phyloP scores from a whole-genome alignment of 2,113 vertebrate genomes.

The Naja naja region DNA sequence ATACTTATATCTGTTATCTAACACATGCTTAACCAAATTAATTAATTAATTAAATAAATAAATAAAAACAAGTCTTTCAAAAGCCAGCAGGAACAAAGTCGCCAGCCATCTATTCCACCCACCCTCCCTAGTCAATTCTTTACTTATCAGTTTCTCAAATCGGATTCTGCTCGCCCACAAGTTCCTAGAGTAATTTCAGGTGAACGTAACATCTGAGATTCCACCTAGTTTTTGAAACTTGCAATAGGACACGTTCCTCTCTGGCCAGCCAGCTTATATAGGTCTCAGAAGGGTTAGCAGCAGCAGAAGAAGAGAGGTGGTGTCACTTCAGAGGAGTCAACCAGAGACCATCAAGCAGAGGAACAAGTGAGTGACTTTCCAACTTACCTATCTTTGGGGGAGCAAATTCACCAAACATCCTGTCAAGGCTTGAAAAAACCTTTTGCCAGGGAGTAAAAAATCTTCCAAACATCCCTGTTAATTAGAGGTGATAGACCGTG shows the following conservation, averaged over 20 bases:
- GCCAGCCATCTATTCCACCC: not conserved
- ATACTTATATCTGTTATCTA: too few species aligned
- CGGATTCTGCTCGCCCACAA: not conserved
- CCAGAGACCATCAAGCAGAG: not conserved
- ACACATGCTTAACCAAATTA: too few species aligned
- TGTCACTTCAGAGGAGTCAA: not conserved
- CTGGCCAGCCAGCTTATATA: not conserved
- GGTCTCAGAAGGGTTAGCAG: not conserved
- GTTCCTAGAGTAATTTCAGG: not conserved
- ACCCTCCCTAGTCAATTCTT: not conserved
- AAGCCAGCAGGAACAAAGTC: not conserved
- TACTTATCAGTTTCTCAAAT: not conserved
- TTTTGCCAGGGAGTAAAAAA: too few species aligned
- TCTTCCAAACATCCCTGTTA: too few species aligned
- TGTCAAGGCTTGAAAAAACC: too few species aligned
- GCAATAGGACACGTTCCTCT: not conserved
- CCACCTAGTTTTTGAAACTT: not conserved
- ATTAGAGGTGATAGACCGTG: too few species aligned
- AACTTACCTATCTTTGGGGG: not conserved
- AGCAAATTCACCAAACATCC: too few species aligned
- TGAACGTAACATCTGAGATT: not conserved
- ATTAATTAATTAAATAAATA: too few species aligned
- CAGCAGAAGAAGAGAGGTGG: not conserved
- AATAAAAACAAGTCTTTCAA: not conserved
- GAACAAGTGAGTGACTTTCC: not conserved